phyloP scores from a whole-genome alignment of 37 sponge, comb jelly and placozoan species.

The Haliclona indistincta region DNA sequence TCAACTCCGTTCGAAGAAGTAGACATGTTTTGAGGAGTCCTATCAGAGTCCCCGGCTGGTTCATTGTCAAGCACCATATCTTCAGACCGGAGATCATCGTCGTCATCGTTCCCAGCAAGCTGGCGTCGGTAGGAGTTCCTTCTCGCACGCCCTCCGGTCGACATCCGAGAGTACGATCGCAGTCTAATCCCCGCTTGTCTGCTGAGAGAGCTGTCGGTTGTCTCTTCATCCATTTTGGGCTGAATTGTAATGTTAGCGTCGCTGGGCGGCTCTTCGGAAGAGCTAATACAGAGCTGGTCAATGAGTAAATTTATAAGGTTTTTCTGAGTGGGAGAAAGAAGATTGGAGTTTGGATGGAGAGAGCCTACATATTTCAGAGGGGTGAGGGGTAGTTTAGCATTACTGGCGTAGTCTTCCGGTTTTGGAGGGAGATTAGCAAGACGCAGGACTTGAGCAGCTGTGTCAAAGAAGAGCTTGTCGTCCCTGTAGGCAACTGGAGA shows the following conservation, averaged over 20 bases:
- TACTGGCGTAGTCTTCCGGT: slow-evolving; percentile 13
- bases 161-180: background rate
- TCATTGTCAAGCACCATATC: slow-evolving; percentile 63
- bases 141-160: background rate
- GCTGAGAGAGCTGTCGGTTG: background rate
- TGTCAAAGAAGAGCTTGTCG: slow-evolving; percentile 47
- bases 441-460: slow-evolving; percentile 4
- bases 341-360: background rate
- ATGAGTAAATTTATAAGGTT: slow-evolving; percentile 51
- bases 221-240: slow-evolving; percentile 34
- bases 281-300: slow-evolving; percentile 48
- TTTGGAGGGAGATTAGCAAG: slow-evolving; percentile 20
- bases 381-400: slow-evolving; percentile 6
- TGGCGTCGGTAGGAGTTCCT: slow-evolving; percentile 43
- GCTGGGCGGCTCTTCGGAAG: slow-evolving; percentile 4
- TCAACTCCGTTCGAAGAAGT: background rate
- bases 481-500: slow-evolving; percentile 64
- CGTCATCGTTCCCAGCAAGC: slow-evolving; percentile 11
- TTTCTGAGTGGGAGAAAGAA: slow-evolving; percentile 23
- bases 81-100: slow-evolving; percentile 62
- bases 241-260: background rate
- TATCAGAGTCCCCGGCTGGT: background rate
- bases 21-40: background rate
- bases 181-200: too few relatives aligned
- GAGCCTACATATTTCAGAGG: slow-evolving; percentile 11